Evolutionary conservation across 2,113 vertebrate genomes (phyloP).

Genomic region (Triplophysa tibetana): DNA sequence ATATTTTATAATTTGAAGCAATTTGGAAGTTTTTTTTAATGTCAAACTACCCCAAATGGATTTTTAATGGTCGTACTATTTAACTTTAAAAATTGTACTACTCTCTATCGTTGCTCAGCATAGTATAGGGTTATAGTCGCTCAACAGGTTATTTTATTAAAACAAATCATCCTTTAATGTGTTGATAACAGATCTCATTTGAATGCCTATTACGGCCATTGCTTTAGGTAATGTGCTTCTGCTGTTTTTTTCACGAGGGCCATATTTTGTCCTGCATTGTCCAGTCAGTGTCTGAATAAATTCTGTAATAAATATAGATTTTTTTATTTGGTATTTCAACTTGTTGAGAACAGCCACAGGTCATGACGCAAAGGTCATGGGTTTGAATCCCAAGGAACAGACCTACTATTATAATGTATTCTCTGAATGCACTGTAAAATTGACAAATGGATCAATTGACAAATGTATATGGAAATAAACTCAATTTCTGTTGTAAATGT

Average conservation of each 20-base stretch:
- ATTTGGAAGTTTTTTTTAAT: neutral
- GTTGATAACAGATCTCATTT: constrained; percentile 21
- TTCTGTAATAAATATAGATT: no score
- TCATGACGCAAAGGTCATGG: no score
- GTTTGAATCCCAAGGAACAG: no score
- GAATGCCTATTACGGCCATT: neutral
- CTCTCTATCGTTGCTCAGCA: neutral
- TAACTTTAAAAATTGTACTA: neutral
- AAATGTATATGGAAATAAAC: no score
- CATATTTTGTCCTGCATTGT: neutral
- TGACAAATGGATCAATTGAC: no score
- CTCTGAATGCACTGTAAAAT: no score
- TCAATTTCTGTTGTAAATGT: no score
- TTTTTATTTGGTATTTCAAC: no score
- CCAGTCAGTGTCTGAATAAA: no score
- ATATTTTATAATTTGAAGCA: neutral
- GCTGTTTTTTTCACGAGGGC: neutral
- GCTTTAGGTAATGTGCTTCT: neutral
- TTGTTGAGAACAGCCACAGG: no score
- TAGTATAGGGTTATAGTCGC: neutral
- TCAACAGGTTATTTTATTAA: constrained; percentile 24
- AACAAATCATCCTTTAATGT: constrained; percentile 7
- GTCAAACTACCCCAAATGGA: neutral
- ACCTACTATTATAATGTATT: no score
- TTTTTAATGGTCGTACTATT: neutral